phyloP scores from a whole-genome alignment of 2,113 vertebrate genomes.

The Dicaeum eximium region DNA sequence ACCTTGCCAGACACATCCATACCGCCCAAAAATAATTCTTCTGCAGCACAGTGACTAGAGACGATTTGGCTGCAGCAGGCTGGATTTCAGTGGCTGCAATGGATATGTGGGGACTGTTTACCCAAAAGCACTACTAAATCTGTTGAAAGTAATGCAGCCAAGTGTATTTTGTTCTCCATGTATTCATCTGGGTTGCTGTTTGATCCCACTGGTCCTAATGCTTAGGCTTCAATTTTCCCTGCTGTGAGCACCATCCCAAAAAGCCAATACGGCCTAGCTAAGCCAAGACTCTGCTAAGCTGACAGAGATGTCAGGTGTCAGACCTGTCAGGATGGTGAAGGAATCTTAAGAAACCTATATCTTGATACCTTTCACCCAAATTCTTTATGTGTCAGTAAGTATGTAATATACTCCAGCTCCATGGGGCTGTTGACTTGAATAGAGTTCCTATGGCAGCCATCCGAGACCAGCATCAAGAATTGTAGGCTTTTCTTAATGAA shows the following conservation, averaged over 20 bases:
- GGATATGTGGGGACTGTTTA: background rate
- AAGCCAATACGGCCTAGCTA: background rate
- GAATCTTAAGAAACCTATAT: background rate
- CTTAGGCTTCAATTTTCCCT: constrained; percentile 18
- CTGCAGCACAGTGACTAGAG: background rate
- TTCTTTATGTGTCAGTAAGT: background rate
- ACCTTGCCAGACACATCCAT: background rate
- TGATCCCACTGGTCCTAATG: background rate
- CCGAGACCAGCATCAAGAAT: accelerated
- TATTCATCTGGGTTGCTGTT: background rate
- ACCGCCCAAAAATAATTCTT: constrained; percentile 24
- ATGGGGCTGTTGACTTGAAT: background rate
- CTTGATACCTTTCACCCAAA: background rate
- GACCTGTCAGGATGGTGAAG: background rate
- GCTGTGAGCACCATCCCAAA: background rate
- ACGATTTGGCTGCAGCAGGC: background rate
- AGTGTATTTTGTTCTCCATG: background rate
- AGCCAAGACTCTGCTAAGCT: background rate
- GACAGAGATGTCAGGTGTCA: background rate
- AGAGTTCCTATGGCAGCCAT: background rate
- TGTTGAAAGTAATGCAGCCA: background rate
- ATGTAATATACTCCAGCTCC: background rate
- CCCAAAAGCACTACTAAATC: background rate
- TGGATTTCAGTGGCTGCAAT: background rate
- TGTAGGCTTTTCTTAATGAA: background rate